Evolutionary conservation across 1,140 invertebrate species (phyloP).

Genomic region (Antheraea mylitta): DNA sequence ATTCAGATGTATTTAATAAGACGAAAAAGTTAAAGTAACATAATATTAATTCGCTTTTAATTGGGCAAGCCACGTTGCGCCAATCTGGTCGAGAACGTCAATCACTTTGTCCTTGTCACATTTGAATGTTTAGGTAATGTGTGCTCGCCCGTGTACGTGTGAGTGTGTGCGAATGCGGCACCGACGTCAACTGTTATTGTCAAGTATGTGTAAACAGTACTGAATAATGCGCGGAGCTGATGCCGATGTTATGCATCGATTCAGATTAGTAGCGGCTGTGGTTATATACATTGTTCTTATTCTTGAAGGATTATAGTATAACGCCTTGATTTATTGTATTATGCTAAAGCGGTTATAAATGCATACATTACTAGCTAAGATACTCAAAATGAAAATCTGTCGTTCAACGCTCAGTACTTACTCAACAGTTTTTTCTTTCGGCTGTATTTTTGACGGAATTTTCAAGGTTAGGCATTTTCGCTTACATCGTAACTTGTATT

Average conservation of each 20-base stretch:
- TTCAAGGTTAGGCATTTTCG: too few species aligned
- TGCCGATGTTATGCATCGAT: slow-evolving; percentile 22
- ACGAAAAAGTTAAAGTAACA: neutral
- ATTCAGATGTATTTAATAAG: neutral
- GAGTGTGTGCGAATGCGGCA: neutral
- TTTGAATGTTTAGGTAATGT: slow-evolving; percentile 20
- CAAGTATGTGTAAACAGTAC: slow-evolving; percentile 45
- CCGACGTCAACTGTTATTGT: slow-evolving; percentile 37
- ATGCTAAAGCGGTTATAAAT: neutral
- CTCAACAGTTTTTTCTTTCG: too few species aligned
- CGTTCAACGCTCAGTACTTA: too few species aligned
- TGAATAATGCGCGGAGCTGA: slow-evolving; percentile 32
- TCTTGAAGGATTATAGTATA: neutral
- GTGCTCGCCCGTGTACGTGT: neutral
- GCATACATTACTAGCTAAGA: too few species aligned
- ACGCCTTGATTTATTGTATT: neutral
- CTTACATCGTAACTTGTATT: too few species aligned
- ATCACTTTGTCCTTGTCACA: slow-evolving; percentile 32
- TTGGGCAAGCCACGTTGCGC: slow-evolving; percentile 6
- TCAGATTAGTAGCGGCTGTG: slow-evolving; percentile 9
- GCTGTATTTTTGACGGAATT: too few species aligned
- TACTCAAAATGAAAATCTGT: too few species aligned
- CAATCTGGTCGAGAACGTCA: slow-evolving; percentile 19
- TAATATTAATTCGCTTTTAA: slow-evolving; percentile 2
- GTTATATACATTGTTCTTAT: neutral